These are phyloP conservation scores for Remorina albescens DNA, from an alignment of 2,797 vertebrate species.

Conservation along the genomic window DNA sequence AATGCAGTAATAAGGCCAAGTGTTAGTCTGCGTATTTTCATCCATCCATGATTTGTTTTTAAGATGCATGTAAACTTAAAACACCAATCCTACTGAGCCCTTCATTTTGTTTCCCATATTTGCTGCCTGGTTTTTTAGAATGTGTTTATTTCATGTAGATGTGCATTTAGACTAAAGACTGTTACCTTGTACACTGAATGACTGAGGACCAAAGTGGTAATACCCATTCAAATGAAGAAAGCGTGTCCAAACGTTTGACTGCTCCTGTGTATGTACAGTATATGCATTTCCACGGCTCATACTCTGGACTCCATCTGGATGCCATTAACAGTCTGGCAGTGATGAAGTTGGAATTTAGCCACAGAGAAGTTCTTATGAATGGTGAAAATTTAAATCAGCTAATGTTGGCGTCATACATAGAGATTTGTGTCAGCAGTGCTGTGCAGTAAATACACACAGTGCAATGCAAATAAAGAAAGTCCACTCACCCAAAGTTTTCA, in stretches of 20 bases:
- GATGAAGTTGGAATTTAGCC: neutral
- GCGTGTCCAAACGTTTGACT: too few relatives aligned
- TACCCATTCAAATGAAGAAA: too few relatives aligned
- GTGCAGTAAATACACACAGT: neutral
- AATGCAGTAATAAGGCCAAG: conserved; percentile 73
- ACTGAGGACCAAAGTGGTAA: neutral
- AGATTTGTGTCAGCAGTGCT: neutral
- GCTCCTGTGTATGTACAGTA: too few relatives aligned
- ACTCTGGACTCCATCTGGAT: too few relatives aligned
- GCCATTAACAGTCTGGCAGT: neutral
- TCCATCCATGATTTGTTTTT: conserved; percentile 1
- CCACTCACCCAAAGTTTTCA: conserved; percentile 8
- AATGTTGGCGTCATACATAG: neutral
- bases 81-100: neutral
- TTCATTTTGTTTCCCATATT: neutral
- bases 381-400: conserved; percentile 3
- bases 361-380: too few relatives aligned
- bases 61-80: conserved; percentile 2
- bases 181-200: neutral
- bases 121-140: neutral
- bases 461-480: conserved; percentile 20
- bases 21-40: conserved; percentile 28
- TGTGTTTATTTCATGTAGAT: conserved; percentile 19
- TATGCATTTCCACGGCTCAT: too few relatives aligned
- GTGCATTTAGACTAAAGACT: neutral